Evolutionary conservation across 1,140 invertebrate genomes (phyloP), one percentile per base, ranked within the genome.

Genomic region (Zaprionus gabonicus): DNA sequence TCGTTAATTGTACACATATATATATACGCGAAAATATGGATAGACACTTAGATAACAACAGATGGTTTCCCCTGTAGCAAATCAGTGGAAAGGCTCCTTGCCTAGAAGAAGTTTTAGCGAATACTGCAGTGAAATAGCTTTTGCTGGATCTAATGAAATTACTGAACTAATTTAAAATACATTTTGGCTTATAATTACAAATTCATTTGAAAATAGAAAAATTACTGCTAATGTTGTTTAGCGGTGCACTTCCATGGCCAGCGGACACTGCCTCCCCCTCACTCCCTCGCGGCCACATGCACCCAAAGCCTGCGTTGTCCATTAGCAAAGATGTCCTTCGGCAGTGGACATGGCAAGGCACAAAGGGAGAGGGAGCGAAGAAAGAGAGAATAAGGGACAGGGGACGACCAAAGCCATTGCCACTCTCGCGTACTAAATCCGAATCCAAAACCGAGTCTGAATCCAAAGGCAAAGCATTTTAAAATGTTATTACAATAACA

Each of bases 401-500:
- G 44, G 3, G n/a, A 25, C 17, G 38, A 58, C 31, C 36, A 65
- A 49, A 71, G 60, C 31, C 73, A 66, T 36, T 56, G 49, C 38
- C 49, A 63, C 9, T 34, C 76, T 82, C 66, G 58, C 20, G 67
- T 71, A 85, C 81, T 90, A 81, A 90, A 81, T 80, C 81, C 77
- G 81, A 77, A 90, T 88, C 80, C 78, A 64, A 87, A 80, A 73
- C 78, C 70, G 78, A 84, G 88, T 81, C 75, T 72, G 76, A 84
- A 87, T 90, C 75, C 76, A 71, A 84, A 76, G 73, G 78, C 72
- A 81, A 84, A 90, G 85, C 78, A 76, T 88, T 88, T 88, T 88
- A 84, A 90, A 88, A 88, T 90, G 81, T 88, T 88, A 88, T 88
- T 90, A 88, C 85, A 91, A 86, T 73, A 88, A 88, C 78, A 80